Evolutionary conservation across 1,140 invertebrate species (phyloP), one percentile per base, ranked within the genome.

Genomic region (Goniozus legneri): DNA sequence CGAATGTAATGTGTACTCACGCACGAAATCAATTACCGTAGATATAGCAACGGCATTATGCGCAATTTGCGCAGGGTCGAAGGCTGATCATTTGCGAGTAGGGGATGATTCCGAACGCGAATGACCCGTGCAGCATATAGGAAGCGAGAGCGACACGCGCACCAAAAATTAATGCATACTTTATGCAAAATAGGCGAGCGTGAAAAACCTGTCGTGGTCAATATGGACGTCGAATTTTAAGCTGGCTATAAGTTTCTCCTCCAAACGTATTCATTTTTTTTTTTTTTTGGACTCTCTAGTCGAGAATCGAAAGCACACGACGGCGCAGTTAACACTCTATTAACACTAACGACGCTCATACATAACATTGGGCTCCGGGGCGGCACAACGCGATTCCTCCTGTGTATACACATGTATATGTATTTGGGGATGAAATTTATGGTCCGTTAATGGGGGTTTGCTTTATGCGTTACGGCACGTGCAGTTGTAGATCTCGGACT

Each of bases 291-390:
- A 39, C 31, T 7, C 37, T 20, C 21, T 27, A 21, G 56, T 58
- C 65, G 61, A 58, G 60, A 69, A 72, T 72, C 68, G 68, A 66
- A 60, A 58, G 54, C 56, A 59, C n/a, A 56, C 65, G 67, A 69
- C 69, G 68, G 62, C 68, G 67, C 68, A 66, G 69, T 73, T 73
- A 73, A 71, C 70, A 73, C 70, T 73, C 70, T 73, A 73, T 73
- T 73, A 73, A 73, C 70, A 73, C 71, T 73, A 73, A 73, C 69
- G 71, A 71, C 64, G 69, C 69, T 71, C 71, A 72, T 73, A 73
- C 69, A 71, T 73, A 73, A 73, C 63, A 64, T 54, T 55, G 54
- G 47, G 47, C 56, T 10, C 7, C 15, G 22, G 22, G 21, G 24
- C 38, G 31, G 46, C 46, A 47, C 42, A 47, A 41, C 49, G 44